Base-by-base conservation (phyloP, 1,140 invertebrate species). In the Platyscapa corneri region DNA sequence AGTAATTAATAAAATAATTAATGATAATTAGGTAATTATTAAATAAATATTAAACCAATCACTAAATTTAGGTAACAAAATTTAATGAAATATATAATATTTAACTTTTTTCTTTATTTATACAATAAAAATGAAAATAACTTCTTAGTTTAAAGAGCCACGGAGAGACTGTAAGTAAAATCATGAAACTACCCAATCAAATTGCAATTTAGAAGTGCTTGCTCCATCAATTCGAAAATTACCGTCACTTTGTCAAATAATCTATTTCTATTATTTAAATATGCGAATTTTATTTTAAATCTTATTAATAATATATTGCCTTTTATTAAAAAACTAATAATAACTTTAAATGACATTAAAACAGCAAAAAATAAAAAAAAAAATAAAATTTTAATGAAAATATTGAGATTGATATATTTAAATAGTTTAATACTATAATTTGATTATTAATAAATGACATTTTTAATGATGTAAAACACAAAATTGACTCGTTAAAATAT, bases 91-190 rank as follows among this genome's bases (percentile, higher is more conserved):
- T 10, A 53, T 16, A 18, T 53, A 2, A 14, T 53, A 46, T 46
- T n/a, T 39, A 23, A 42, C 34, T 0, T 74, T 42, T 37, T 5
- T 16, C 23, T 14, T 70, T 37, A 20, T 70, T 70, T 70, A 77
- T 56, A 39, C 5, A 70, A 70, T 53, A 49, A 79, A 65, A 39
- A 60, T 39, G 34, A 56, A 65, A 79, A 79, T 65, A 79, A 64
- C 56, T 79, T 79, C 77, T 53, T 34, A 79, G 56, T 79, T 78
- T 79, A 64, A 79, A 79, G 77, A 56, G 77, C 34, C 37, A 64
- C 56, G 77, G 56, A 65, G 34, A 42, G 39, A 74, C n/a, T 74
- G 37, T 42, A 74, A 74, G 18, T 60, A 64, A 60, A 64, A 64
- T 27, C 39, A 64, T 64, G 42, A 46, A 80, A 67, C 39, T 27